These are phyloP conservation scores for Brenthis hecate DNA, from an alignment of 2,888 invertebrate genomes.

Conservation along the genomic window DNA sequence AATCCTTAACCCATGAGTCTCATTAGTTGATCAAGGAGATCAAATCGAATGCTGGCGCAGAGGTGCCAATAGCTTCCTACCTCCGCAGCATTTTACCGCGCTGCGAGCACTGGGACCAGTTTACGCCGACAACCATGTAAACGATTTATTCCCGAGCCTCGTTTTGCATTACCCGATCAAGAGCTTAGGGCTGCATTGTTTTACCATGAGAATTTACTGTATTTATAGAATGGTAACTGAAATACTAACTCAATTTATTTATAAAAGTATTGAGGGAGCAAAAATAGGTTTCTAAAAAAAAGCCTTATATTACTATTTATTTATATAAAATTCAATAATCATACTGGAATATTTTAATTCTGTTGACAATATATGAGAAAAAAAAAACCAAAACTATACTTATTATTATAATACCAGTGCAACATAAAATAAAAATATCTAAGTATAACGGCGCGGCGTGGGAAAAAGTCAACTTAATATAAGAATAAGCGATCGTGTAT, in stretches of 20 bases:
- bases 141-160: constrained; percentile 79
- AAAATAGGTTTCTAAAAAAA: neutral
- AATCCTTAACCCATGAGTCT: neutral
- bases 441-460: constrained; percentile 34
- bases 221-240: neutral
- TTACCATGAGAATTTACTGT: constrained; percentile 18
- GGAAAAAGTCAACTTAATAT: constrained; percentile 34
- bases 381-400: neutral
- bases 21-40: constrained; percentile 9
- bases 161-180: constrained; percentile 80
- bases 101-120: constrained; percentile 72
- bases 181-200: constrained; percentile 67
- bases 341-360: no score
- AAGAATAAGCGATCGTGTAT: constrained; percentile 39
- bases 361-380: no score
- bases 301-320: no score
- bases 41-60: neutral
- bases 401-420: neutral
- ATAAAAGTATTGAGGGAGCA: neutral
- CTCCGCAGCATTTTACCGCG: constrained; percentile 55
- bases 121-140: constrained; percentile 82
- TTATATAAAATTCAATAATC: no score
- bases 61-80: constrained; percentile 54
- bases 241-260: neutral
- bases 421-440: neutral